A percentile compares a stretch with the other conserved stretches of the same genome.
Conservation (phyloP, 2,797 vertebrate species). For the Anguilla pacifica region DNA sequence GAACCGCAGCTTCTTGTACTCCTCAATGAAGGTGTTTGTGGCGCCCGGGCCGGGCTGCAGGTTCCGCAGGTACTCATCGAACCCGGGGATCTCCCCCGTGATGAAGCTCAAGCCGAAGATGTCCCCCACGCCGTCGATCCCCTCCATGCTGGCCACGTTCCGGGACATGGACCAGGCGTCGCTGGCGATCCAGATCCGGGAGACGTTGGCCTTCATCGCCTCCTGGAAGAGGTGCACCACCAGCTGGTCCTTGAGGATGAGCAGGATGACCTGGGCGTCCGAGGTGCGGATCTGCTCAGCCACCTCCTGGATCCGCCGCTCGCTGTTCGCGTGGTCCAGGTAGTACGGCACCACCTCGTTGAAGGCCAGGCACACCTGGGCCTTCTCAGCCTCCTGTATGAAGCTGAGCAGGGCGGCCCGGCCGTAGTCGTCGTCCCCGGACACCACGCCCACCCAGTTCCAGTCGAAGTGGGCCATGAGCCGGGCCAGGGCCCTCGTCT, state of each 20-base stretch:
- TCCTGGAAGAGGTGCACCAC: slow-evolving; percentile 61
- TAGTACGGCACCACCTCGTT: slow-evolving; percentile 56
- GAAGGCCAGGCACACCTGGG: slow-evolving; percentile 60
- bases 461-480: slow-evolving; percentile 58
- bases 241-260: slow-evolving; percentile 59
- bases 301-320: slow-evolving; percentile 40
- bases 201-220: slow-evolving; percentile 59
- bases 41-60: slow-evolving; percentile 50
- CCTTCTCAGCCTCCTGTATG: slow-evolving; percentile 44
- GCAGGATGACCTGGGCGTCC: slow-evolving; percentile 57
- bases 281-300: slow-evolving; percentile 53
- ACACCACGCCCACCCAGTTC: slow-evolving; percentile 69
- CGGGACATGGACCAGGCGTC: slow-evolving; percentile 62
- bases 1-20: slow-evolving; percentile 65
- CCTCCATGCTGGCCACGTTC: slow-evolving; percentile 52
- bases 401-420: slow-evolving; percentile 62
- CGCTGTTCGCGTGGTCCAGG: slow-evolving; percentile 30
- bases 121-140: slow-evolving; percentile 62
- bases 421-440: slow-evolving; percentile 68
- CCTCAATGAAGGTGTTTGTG: slow-evolving; percentile 63
- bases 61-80: slow-evolving; percentile 59
- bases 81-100: slow-evolving; percentile 51
- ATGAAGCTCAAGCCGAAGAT: slow-evolving; percentile 67
- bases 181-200: slow-evolving; percentile 65
- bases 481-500: slow-evolving; percentile 61